Conservation (phyloP, 2,113 vertebrate species). For the Sylvilagus bachmani region DNA sequence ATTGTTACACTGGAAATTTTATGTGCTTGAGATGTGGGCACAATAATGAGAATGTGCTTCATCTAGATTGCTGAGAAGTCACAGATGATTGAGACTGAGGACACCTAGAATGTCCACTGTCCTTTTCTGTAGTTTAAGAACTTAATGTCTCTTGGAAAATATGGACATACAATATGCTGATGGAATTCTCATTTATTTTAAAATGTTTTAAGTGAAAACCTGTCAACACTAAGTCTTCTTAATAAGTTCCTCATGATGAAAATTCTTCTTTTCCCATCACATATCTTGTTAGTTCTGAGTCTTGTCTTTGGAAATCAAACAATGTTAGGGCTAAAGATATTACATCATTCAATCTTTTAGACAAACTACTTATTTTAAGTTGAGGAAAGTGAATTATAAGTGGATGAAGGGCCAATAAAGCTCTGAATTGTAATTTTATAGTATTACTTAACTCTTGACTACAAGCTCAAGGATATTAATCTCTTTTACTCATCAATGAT, state of each 20-base stretch:
- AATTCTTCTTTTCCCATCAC: not conserved
- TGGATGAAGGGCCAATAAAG: not conserved
- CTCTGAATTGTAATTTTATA: constrained; percentile 4
- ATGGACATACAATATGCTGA: not conserved
- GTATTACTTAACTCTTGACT: not conserved
- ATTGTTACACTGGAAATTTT: constrained; percentile 58
- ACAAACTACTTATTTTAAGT: not conserved
- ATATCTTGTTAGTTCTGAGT: not conserved
- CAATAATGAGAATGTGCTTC: constrained; percentile 6
- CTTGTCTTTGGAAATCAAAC: not conserved
- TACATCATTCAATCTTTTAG: not conserved
- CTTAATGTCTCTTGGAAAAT: not conserved
- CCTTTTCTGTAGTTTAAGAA: not conserved
- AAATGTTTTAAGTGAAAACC: not conserved
- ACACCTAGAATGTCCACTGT: constrained; percentile 12
- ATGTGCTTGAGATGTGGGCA: constrained; percentile 10
- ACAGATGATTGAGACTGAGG: not conserved
- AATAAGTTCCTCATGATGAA: not conserved
- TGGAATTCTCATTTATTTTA: not conserved
- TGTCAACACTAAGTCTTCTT: not conserved
- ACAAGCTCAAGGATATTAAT: not conserved
- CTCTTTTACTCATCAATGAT: not conserved
- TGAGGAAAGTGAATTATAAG: not conserved
- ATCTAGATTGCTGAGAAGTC: constrained; percentile 8
- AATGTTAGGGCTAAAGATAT: not conserved